A percentile compares a stretch with the other conserved stretches of the same genome.
phyloP scores from a whole-genome alignment of 2,888 invertebrate genomes.

The Andricus curvator region DNA sequence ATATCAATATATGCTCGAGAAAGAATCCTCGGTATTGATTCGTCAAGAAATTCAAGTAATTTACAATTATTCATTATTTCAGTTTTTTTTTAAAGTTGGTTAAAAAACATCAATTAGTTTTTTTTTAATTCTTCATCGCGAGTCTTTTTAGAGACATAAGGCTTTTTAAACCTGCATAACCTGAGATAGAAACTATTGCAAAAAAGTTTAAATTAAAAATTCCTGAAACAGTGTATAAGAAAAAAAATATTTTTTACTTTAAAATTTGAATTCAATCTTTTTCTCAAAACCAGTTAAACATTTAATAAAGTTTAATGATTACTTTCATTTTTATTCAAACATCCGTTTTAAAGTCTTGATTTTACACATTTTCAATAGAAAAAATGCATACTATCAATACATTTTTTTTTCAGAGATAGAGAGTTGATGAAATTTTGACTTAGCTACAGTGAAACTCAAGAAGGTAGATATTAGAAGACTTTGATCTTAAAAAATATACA shows the following conservation, averaged over 20 bases:
- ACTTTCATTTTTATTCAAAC: background rate
- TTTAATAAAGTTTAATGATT: background rate
- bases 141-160: background rate
- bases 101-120: background rate
- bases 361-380: background rate
- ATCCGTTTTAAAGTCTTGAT: background rate
- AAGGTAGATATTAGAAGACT: background rate
- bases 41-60: conserved; percentile 3
- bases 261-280: background rate
- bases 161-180: background rate
- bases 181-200: too few relatives aligned
- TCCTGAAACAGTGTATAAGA: too few relatives aligned
- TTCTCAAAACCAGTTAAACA: background rate
- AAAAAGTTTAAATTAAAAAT: too few relatives aligned
- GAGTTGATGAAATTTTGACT: background rate
- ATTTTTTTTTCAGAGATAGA: background rate
- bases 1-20: background rate
- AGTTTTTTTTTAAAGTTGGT: background rate
- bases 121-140: background rate
- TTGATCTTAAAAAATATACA: conserved; percentile 1
- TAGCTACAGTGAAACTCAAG: background rate
- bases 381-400: background rate
- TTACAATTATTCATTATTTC: background rate
- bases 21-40: background rate
- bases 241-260: background rate